phyloP scores from a whole-genome alignment of 2,113 vertebrate genomes.

The Psittacus erithacus region DNA sequence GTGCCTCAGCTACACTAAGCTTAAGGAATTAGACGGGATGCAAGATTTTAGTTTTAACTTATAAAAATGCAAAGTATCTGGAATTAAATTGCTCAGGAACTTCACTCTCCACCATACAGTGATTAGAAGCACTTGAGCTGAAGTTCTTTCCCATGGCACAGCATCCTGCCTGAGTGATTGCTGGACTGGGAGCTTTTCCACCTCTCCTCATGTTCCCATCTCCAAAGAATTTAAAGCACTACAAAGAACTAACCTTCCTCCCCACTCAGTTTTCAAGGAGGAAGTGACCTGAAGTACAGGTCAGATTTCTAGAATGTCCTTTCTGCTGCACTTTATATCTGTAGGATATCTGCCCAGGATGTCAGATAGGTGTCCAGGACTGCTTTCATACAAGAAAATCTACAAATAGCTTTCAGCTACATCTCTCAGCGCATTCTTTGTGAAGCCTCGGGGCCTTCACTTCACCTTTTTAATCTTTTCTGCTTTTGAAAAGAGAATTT shows the following conservation, averaged over 20 bases:
- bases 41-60: conserved; percentile 26
- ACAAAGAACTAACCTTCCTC: neutral
- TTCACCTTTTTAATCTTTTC: neutral
- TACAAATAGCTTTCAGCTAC: neutral
- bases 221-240: neutral
- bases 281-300: neutral
- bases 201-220: neutral
- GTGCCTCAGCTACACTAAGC: conserved; percentile 15
- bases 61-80: conserved; percentile 35
- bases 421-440: neutral
- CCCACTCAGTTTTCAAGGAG: neutral
- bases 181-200: neutral
- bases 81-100: conserved; percentile 34
- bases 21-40: conserved; percentile 18
- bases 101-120: neutral
- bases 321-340: neutral
- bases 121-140: neutral
- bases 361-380: neutral
- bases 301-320: neutral
- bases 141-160: neutral
- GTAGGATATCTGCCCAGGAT: neutral
- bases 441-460: neutral
- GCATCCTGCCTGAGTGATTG: neutral
- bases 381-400: neutral
- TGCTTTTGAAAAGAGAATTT: neutral